A percentile compares a stretch with the other conserved stretches of the same genome.
Conservation (phyloP, 1,140 invertebrate genomes). For the Drosophila lini region DNA sequence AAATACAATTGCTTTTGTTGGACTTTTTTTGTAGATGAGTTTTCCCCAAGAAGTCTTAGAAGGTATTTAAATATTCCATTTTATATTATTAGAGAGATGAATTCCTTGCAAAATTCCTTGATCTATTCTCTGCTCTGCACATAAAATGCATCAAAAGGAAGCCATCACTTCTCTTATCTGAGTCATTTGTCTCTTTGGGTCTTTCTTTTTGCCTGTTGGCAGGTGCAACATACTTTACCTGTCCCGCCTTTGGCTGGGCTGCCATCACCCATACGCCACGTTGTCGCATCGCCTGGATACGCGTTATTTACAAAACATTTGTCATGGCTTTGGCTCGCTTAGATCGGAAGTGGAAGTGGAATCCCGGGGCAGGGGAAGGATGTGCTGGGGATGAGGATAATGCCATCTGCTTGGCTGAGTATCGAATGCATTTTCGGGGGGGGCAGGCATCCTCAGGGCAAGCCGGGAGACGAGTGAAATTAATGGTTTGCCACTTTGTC, state of each 20-base stretch:
- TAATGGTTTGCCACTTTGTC: constrained; percentile 34
- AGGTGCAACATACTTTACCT: constrained; percentile 68
- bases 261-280: constrained; percentile 35
- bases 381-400: constrained; percentile 11
- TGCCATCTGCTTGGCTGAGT: constrained; percentile 24
- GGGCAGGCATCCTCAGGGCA: not conserved
- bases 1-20: constrained; percentile 8
- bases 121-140: not conserved
- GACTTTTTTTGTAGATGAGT: not conserved
- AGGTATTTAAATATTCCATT: not conserved
- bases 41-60: not conserved
- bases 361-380: not conserved
- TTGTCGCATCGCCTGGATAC: constrained; percentile 60
- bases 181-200: constrained; percentile 11
- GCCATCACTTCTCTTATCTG: constrained; percentile 7
- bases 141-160: constrained; percentile 10
- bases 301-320: constrained; percentile 76
- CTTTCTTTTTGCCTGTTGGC: constrained; percentile 5
- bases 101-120: too few relatives aligned
- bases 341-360: constrained; percentile 24
- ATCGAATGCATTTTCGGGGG: constrained; percentile 23
- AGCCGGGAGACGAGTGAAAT: not conserved
- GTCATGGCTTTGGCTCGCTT: constrained; percentile 66
- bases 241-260: constrained; percentile 46
- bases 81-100: not conserved